Base-by-base conservation (phyloP, 2,888 invertebrate genomes). In the Melanostoma mellinum region DNA sequence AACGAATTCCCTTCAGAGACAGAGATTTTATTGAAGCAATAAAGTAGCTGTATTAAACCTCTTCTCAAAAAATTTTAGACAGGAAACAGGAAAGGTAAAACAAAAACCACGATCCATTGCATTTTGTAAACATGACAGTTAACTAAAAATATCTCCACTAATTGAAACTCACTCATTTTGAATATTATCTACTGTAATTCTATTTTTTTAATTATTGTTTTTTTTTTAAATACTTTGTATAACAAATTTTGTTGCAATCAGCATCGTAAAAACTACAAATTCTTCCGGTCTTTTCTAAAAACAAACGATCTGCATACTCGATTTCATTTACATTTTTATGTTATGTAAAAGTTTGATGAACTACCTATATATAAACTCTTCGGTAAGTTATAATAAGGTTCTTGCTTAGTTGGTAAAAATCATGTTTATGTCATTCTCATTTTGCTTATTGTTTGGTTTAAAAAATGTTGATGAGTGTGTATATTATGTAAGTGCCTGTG, bases 221-320 rank as follows among this genome's bases (percentile, higher is more conserved):
- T 36, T 36, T 42, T 38, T 44, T 20, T 46, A 30, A 9, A 20
- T 63, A 33, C 50, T 36, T 73, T 78, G 67, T 79, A 74, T 79
- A 79, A 79, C 74, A 79, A 79, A 44, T 67, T 55, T 42, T 61
- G 48, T 69, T 69, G 55, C 79, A 74, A 79, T 55, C 61, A 79
- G 68, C 74, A 6, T 68, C 68, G 55, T 74, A 79, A 79, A 74
- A 73, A 73, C 78, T 73, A 67, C 78, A 73, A 78, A 73, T 61
- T 72, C 72, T 32, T 44, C 56, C 50, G 48, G 46, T 48, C 8
- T 4, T 2, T 40, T 52, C 8, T 44, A 20, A 20, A 20, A 20
- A 20, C 20, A 20, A 20, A 20, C 20, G 20, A 33, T 73, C 35
- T 74, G 10, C 50, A 58, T 35, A 20, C 3, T 67, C 48, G 48